Evolutionary conservation across 2,113 vertebrate genomes (phyloP), one percentile per base, ranked within the genome.

Genomic region (Corydoras sp.): DNA sequence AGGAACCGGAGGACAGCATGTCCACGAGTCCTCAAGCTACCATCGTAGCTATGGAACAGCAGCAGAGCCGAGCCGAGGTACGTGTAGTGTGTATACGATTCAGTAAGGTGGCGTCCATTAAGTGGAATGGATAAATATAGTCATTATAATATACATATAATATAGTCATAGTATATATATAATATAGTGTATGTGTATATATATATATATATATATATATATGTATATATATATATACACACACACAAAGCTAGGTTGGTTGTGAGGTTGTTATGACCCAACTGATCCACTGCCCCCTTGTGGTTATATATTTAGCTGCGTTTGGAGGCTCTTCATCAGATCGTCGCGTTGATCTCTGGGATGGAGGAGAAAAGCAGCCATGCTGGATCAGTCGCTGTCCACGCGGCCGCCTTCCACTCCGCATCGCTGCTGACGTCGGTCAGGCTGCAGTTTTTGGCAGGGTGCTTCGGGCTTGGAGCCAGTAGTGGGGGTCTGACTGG

Each of bases 241-340:
- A n/a, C n/a, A n/a, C n/a, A n/a, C n/a, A n/a, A n/a, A n/a, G n/a
- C n/a, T n/a, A n/a, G n/a, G n/a, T n/a, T n/a, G n/a, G n/a, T n/a
- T n/a, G n/a, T n/a, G n/a, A n/a, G n/a, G n/a, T 51, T 9, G 31
- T 10, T 53, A 30, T 60, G 65, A n/a, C n/a, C n/a, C n/a, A n/a
- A n/a, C n/a, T n/a, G n/a, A n/a, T n/a, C n/a, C n/a, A n/a, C n/a
- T n/a, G n/a, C n/a, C n/a, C n/a, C n/a, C 71, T 59, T 77, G n/a
- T 72, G 11, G 83, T 73, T 82, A 24, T 63, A 51, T 68, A 3
- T 4, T 10, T 70, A 99, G 97, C 84, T 98, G 83, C 93, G 97
- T 54, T 83, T 99, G 81, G 96, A 98, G 81, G 95, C 97, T 0
- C 93, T 99, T 72, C 96, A 99, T 81, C 97, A 99, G 88, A 98